Evolutionary conservation across 2,888 invertebrate species (phyloP).

Genomic region (Molanna angustata): DNA sequence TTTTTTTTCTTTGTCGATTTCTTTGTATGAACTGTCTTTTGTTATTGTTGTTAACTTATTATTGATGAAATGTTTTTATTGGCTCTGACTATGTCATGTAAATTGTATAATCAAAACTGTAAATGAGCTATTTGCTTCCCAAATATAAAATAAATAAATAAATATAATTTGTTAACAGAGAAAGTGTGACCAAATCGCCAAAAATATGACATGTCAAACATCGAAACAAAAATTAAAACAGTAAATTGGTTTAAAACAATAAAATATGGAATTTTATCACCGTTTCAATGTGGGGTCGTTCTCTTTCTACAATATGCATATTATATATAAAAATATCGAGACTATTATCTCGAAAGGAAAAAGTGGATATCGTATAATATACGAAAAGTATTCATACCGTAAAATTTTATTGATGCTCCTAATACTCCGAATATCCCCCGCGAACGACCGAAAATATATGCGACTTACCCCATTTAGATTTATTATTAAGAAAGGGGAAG

Average conservation of each 20-base stretch:
- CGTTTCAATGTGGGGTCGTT: neutral
- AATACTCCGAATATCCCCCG: conserved; percentile 21
- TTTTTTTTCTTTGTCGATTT: too few relatives aligned
- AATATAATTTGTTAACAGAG: too few relatives aligned
- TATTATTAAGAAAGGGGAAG: conserved; percentile 7
- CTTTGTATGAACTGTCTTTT: too few relatives aligned
- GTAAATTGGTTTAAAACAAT: neutral
- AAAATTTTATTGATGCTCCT: conserved; percentile 32
- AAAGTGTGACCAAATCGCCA: too few relatives aligned
- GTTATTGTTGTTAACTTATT: too few relatives aligned
- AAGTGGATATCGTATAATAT: neutral
- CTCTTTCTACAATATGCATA: neutral
- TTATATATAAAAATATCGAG: neutral
- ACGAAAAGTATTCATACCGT: conserved; percentile 30
- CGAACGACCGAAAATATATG: neutral
- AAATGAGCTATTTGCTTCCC: too few relatives aligned
- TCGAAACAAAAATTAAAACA: neutral
- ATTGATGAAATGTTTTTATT: too few relatives aligned
- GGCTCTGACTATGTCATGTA: too few relatives aligned
- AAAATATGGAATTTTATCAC: neutral
- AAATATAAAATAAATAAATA: too few relatives aligned
- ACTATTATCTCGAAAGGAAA: neutral
- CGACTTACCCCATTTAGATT: conserved; percentile 26
- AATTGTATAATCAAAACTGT: too few relatives aligned
- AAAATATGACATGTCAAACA: too few relatives aligned